phyloP scores from a whole-genome alignment of 37 sponge, comb jelly and placozoan genomes.

The Aplysina aerophoba region DNA sequence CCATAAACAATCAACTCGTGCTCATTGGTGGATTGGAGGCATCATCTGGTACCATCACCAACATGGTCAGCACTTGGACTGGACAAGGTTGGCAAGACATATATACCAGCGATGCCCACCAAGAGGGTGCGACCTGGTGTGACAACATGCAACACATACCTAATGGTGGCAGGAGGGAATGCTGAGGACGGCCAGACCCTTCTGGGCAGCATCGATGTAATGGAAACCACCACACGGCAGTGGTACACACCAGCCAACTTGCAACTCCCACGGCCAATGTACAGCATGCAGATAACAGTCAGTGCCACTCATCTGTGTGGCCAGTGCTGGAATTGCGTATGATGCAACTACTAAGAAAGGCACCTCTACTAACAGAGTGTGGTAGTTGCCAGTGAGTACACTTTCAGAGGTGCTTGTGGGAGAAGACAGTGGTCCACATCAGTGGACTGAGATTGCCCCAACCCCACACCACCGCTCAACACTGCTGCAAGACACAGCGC shows the following conservation, averaged over 20 bases:
- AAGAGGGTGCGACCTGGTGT: background rate
- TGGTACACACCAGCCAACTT: background rate
- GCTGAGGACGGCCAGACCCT: background rate
- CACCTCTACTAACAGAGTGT: too few species aligned
- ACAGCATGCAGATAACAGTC: too few species aligned
- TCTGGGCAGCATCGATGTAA: background rate
- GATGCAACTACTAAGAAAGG: too few species aligned
- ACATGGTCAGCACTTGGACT: background rate
- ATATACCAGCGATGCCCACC: background rate
- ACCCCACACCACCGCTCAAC: too few species aligned
- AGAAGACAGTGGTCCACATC: too few species aligned
- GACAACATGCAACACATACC: background rate
- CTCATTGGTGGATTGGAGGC: slow-evolving; percentile 13
- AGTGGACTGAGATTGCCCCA: too few species aligned
- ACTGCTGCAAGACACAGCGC: too few species aligned
- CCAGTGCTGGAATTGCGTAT: too few species aligned
- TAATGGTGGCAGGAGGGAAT: background rate
- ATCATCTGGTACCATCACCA: background rate
- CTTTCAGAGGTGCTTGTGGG: too few species aligned
- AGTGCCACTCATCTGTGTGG: too few species aligned
- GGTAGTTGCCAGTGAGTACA: too few species aligned
- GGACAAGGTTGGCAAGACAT: background rate
- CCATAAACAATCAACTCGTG: background rate
- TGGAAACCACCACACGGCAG: background rate
- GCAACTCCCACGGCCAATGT: background rate